Percentiles rank a stretch among this genome's conserved stretches.
Evolutionary conservation across 2,888 invertebrate genomes (phyloP).

Genomic region (Chloromyia formosa): DNA sequence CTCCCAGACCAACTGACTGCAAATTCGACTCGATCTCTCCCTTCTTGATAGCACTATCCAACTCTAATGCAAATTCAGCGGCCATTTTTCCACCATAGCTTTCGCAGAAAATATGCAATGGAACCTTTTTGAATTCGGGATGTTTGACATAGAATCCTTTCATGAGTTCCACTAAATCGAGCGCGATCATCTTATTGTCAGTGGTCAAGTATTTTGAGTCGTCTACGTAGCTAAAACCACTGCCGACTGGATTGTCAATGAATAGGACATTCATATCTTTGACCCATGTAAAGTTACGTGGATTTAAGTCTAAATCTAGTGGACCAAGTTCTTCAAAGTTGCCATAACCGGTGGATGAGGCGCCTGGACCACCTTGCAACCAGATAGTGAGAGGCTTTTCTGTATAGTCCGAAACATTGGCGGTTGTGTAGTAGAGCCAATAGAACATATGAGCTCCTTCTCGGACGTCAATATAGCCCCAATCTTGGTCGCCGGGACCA

Average conservation of each 20-base stretch:
- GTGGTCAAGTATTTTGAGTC: conserved; percentile 64
- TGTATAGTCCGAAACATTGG: conserved; percentile 68
- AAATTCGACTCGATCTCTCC: conserved; percentile 75
- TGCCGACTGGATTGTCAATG: conserved; percentile 90
- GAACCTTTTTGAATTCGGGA: conserved; percentile 76
- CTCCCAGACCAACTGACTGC: conserved; percentile 83
- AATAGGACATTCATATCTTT: conserved; percentile 82
- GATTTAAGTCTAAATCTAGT: conserved; percentile 71
- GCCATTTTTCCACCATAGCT: conserved; percentile 96
- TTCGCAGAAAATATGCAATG: conserved; percentile 87
- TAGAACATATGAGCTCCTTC: conserved; percentile 84
- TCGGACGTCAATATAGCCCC: conserved; percentile 78
- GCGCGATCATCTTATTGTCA: conserved; percentile 73
- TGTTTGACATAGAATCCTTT: conserved; percentile 73
- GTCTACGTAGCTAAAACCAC: conserved; percentile 85
- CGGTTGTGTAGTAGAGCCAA: conserved; percentile 84
- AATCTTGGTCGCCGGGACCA: conserved; percentile 74
- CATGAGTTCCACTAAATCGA: conserved; percentile 79
- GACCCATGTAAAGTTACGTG: conserved; percentile 81
- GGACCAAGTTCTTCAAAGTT: conserved; percentile 88
- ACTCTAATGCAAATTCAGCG: conserved; percentile 76
- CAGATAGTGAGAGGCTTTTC: conserved; percentile 83
- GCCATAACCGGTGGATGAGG: conserved; percentile 83
- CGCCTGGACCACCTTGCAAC: conserved; percentile 89
- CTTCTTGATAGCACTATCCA: conserved; percentile 70